Base-by-base conservation (phyloP, 2,797 vertebrate genomes). In the Psittacula echo region DNA sequence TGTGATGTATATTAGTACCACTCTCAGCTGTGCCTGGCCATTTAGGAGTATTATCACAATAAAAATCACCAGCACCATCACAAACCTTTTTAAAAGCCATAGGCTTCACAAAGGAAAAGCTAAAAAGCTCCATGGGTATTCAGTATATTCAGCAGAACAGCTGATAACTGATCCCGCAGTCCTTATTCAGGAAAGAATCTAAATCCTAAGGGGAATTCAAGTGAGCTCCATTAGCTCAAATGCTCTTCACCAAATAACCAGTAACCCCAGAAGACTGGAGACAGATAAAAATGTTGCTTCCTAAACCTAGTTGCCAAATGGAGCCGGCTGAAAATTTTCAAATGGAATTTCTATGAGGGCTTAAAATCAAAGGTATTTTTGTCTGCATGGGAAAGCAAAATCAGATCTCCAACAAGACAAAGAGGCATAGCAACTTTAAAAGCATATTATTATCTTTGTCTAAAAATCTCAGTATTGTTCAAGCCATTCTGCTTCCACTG, bases 231-330 rank as follows among this genome's bases (percentile, higher is more conserved):
- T 95, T 89, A 96, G 77, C 87, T 95, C 94, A 95, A 91, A 94
- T 92, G 92, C 82, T 94, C 96, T 94, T 94, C 92, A 94, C 87
- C 95, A 85, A 92, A 94, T 89, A 94, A 95, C 90, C 93, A 95
- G 70, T 86, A 95, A 96, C 91, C 90, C 74, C 84, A 83, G 86
- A 93, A 94, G 85, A 84, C 85, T 61, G 51, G 66, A 94, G 72
- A 72, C 18, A 93, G 54, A 92, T 74, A 89, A 87, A 90, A 90
- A 91, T 26, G 44, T 79, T 94, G 85, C 72, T 81, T 91, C 91
- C 9, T 87, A 95, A 95, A 91, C 27, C 64, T 66, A 77, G 58
- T 27, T 91, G 77, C 77, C 91, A 95, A 90, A 73, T 75, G 65
- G 87, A 96, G 87, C 53, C 27, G 11, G 80, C 51, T 73, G 72